Conservation (phyloP, 1,140 invertebrate species). For the Drosophila mayri region DNA sequence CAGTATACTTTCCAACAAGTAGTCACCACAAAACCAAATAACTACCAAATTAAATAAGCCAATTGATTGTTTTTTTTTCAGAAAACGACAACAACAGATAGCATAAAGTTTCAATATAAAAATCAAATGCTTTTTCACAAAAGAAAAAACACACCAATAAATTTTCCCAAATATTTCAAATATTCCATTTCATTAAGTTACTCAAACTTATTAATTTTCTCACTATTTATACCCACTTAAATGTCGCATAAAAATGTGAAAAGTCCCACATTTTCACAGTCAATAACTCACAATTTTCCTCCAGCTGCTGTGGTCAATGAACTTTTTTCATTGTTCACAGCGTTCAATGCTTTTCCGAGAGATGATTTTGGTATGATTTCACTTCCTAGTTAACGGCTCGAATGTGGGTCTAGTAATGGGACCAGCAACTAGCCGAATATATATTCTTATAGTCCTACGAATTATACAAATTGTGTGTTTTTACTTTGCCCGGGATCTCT, state of each 20-base stretch:
- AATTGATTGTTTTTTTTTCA: too few species aligned
- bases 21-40: too few species aligned
- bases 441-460: constrained; percentile 21
- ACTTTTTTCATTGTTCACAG: constrained; percentile 5
- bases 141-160: background rate
- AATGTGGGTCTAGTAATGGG: constrained; percentile 20
- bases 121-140: background rate
- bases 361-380: background rate
- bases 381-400: constrained; percentile 43
- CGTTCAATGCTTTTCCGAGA: background rate
- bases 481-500: constrained; percentile 25
- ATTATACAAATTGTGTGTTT: constrained; percentile 2
- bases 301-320: constrained; percentile 33
- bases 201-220: constrained; percentile 9
- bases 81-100: too few species aligned
- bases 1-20: background rate
- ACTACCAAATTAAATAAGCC: too few species aligned
- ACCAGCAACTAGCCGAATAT: background rate
- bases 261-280: constrained; percentile 6
- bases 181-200: background rate
- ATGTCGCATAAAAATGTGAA: constrained; percentile 19
- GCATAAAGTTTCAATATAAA: background rate
- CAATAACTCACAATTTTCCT: constrained; percentile 31
- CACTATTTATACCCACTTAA: background rate
- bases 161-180: background rate